Evolutionary conservation across 2,888 invertebrate genomes (phyloP), one percentile per base, ranked within the genome.

Genomic region (Tethea ocularis): DNA sequence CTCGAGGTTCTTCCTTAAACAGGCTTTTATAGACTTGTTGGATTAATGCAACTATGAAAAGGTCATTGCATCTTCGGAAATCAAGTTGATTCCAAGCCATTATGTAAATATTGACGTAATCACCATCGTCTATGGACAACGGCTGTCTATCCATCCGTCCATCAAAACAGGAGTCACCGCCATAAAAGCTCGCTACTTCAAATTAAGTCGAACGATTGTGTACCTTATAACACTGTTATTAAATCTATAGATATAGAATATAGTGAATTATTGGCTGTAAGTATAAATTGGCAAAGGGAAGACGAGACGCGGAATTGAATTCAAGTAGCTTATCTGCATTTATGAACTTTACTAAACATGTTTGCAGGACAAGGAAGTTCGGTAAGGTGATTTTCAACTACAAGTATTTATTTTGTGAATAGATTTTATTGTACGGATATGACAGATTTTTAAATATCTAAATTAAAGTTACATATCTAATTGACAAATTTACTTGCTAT

Each of bases 51-150:
- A 38, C 38, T n/a, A 38, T 38, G 20, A 46, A 46, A 20, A n/a
- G 46, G n/a, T 7, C 20, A 11, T 38, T 33, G 36, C 36, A 17
- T 55, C 17, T 41, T 54, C 56, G 20, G 46, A 46, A 20, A 46
- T 46, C 7, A 46, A 20, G 59, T 60, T 51, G 56, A 65, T 63
- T 57, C 66, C 61, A 46, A 65, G 61, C 6, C 20, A 46, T 66
- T 74, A 73, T 75, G 74, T 71, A 69, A 72, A 73, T 69, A 63
- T 60, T 54, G 64, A 69, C 62, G 71, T 75, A 75, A 79, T 78
- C 76, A 75, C 68, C 76, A 72, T 73, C 77, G 77, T 74, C 67
- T 71, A 65, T 60, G 53, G 57, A 64, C 61, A 51, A 60, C 60
- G 52, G 58, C 52, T 38, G 59, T 62, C 57, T 29, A 26, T 61